Evolutionary conservation across 2,888 invertebrate genomes (phyloP), one percentile per base, ranked within the genome.

Genomic region (Microctonus aethiopoides): DNA sequence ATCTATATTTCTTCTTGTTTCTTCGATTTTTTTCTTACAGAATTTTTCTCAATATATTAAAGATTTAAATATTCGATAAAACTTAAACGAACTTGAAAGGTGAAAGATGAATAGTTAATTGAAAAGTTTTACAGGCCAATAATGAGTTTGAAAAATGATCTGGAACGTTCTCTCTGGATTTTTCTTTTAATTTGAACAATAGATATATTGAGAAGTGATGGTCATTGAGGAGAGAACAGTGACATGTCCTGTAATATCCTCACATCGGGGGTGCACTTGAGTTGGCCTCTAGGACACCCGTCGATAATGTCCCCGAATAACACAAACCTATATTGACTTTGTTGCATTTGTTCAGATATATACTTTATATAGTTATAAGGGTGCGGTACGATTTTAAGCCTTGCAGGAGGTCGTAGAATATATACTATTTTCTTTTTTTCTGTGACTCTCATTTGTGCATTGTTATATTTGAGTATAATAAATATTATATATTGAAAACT

Each of bases 301-400:
- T 80, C 52, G 24, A 34, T 64, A 81, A 82, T 81, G 80, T 78
- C 76, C 46, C 76, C 77, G 78, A 77, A 79, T 80, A 81, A 82
- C 78, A 79, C 76, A 75, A 72, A 67, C 74, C 77, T 75, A 80
- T n/a, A n/a, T 80, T 78, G 80, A 78, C 78, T 79, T 72, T 62
- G 24, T 54, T 62, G 59, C 72, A 79, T 79, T 64, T 78, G 79
- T 80, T 75, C 76, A 46, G 46, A 16, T 46, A 46, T 16, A 46
- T 46, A n/a, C n/a, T n/a, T n/a, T n/a, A n/a, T 46, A 46, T 46
- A 16, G 46, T 46, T 16, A 64, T 26, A 63, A 69, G 69, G 66
- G 66, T 65, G 67, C 59, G 62, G 60, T 71, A 59, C 32, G 32
- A 62, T 62, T 71, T 63, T 54, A 32, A 62, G 65, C 66, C 61